A percentile compares a stretch with the other conserved stretches of the same genome.
phyloP scores from a whole-genome alignment of 1,140 invertebrate species.

The Paraescarpia echinospica region DNA sequence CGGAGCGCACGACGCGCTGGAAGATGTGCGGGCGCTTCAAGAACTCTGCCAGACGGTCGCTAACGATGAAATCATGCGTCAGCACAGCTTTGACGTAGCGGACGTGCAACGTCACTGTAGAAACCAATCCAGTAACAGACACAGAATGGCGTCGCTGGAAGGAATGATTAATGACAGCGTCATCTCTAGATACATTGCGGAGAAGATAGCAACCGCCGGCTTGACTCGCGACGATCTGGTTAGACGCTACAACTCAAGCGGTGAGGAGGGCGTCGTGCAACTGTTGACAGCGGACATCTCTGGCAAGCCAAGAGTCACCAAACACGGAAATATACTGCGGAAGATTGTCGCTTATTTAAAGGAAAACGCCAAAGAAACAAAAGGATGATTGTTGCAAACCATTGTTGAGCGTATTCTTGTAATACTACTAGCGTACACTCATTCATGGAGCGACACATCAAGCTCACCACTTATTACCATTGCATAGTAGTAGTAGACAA shows the following conservation, averaged over 20 bases:
- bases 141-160: background rate
- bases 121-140: background rate
- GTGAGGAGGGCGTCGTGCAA: background rate
- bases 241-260: background rate
- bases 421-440: too few species aligned
- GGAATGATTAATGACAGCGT: background rate
- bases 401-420: background rate
- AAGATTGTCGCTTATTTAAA: background rate
- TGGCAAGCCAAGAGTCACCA: slow-evolving; percentile 13
- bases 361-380: background rate
- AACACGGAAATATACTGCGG: background rate
- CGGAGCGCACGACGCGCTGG: background rate
- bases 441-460: too few species aligned
- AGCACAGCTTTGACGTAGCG: background rate
- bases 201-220: background rate
- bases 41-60: background rate
- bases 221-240: background rate
- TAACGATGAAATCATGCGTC: background rate
- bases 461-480: too few species aligned
- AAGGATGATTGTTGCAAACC: background rate
- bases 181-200: background rate
- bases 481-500: too few species aligned
- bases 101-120: background rate
- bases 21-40: slow-evolving; percentile 2
- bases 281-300: background rate